Evolutionary conservation across 2,888 invertebrate species (phyloP).

Genomic region (Amblyjoppa proteus): DNA sequence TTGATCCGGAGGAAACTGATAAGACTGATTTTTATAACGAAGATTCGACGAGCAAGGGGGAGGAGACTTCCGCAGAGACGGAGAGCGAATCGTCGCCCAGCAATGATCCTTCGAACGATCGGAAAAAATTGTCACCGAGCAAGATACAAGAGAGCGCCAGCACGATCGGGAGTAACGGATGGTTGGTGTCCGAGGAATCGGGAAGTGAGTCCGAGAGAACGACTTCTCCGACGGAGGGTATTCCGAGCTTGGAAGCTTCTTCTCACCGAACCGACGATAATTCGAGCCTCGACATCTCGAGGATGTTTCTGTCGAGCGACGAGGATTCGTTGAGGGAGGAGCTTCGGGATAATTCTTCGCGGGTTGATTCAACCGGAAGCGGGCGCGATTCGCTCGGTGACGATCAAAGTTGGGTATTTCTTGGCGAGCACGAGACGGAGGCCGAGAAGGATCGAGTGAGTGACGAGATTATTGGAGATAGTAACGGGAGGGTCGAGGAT

Average conservation of each 20-base stretch:
- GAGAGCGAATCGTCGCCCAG: conserved; percentile 22
- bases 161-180: conserved; percentile 77
- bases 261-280: conserved; percentile 38
- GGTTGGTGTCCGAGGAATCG: conserved; percentile 78
- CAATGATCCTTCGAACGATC: background rate
- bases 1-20: conserved; percentile 1
- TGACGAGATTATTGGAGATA: conserved; percentile 10
- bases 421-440: conserved; percentile 35
- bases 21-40: conserved; percentile 47
- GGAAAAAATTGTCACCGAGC: conserved; percentile 14
- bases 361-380: conserved; percentile 11
- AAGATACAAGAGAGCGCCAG: conserved; percentile 42
- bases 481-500: conserved; percentile 8
- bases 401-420: conserved; percentile 37
- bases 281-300: conserved; percentile 48
- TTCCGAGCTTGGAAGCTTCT: background rate
- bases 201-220: conserved; percentile 75
- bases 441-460: conserved; percentile 21
- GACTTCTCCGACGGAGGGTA: conserved; percentile 34
- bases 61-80: conserved; percentile 1
- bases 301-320: conserved; percentile 50
- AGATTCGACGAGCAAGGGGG: conserved; percentile 15
- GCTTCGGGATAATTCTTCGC: conserved; percentile 20
- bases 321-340: conserved; percentile 47
- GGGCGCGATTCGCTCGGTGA: conserved; percentile 16